Conservation (phyloP, 2,888 invertebrate genomes). For the Archips xylosteana region DNA sequence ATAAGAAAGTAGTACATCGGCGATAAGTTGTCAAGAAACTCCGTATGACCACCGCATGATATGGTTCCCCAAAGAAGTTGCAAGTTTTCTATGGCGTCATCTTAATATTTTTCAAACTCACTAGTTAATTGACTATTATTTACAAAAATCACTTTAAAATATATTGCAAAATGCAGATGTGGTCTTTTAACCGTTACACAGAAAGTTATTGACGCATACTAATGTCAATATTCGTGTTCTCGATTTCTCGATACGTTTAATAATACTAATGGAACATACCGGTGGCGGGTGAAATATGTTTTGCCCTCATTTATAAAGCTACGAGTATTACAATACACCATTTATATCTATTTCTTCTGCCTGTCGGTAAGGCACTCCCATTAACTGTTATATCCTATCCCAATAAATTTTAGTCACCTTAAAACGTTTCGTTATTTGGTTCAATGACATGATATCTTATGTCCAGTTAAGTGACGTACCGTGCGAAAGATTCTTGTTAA, state of each 20-base stretch:
- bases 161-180: slow-evolving; percentile 1
- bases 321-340: not conserved
- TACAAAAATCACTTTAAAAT: not conserved
- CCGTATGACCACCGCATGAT: not conserved
- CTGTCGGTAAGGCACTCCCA: not conserved
- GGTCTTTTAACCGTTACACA: slow-evolving; percentile 5
- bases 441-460: slow-evolving; percentile 25
- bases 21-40: slow-evolving; percentile 37
- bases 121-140: not conserved
- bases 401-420: not conserved
- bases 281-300: slow-evolving; percentile 6
- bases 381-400: not conserved
- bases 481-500: slow-evolving; percentile 9
- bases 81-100: not conserved
- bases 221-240: slow-evolving; percentile 18
- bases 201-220: slow-evolving; percentile 20
- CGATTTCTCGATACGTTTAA: slow-evolving; percentile 17
- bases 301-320: not conserved
- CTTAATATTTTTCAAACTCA: not conserved
- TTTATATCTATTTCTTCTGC: not conserved
- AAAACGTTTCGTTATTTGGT: not conserved
- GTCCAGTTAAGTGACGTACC: slow-evolving; percentile 24
- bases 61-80: not conserved
- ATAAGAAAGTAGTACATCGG: slow-evolving; percentile 35
- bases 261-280: slow-evolving; percentile 24